Evolutionary conservation across 2,888 invertebrate species (phyloP).

Genomic region (Epistrophella euchroma): DNA sequence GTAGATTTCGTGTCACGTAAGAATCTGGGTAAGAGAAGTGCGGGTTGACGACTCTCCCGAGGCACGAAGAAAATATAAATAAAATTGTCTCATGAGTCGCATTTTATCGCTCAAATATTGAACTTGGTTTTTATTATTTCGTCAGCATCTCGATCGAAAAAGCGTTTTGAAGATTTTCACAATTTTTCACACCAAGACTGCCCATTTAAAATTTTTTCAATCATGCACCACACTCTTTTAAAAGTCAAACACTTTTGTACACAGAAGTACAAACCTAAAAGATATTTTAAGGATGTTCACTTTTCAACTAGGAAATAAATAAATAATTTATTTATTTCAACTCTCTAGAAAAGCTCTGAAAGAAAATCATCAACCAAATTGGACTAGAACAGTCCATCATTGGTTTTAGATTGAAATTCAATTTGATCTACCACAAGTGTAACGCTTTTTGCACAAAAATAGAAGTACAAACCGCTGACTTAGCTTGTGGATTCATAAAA

Average conservation of each 20-base stretch:
- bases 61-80: no score
- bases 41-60: no score
- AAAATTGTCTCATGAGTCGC: no score
- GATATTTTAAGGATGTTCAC: slow-evolving; percentile 8
- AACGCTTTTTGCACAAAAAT: slow-evolving; percentile 80
- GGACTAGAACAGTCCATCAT: slow-evolving; percentile 80
- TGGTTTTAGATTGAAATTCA: slow-evolving; percentile 61
- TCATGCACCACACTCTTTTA: slow-evolving; percentile 78
- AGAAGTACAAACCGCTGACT: slow-evolving; percentile 79
- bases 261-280: slow-evolving; percentile 78
- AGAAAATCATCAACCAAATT: slow-evolving; percentile 58
- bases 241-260: slow-evolving; percentile 82
- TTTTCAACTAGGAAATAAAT: slow-evolving; percentile 59
- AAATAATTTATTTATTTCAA: slow-evolving; percentile 31
- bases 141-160: no score
- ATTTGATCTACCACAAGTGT: slow-evolving; percentile 81
- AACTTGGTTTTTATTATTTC: no score
- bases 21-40: no score
- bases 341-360: slow-evolving; percentile 62
- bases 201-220: no score
- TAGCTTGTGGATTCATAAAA: not conserved
- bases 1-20: no score
- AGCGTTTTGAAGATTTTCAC: no score
- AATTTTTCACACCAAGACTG: no score
- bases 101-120: no score